These are phyloP conservation scores for Pandemis heparana DNA, from an alignment of 2,888 invertebrate genomes.

Conservation along the genomic window DNA sequence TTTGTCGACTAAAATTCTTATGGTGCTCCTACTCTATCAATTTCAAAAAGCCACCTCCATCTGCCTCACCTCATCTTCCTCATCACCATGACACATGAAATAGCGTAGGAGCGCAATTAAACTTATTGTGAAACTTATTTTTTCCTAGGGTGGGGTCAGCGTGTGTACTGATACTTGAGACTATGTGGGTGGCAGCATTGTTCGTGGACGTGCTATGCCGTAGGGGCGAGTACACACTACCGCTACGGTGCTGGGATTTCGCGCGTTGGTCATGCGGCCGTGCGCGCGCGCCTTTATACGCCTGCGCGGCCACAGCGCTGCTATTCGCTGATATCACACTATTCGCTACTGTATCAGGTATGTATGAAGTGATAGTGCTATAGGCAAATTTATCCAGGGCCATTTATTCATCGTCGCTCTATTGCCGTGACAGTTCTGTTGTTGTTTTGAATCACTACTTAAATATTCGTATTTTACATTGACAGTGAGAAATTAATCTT, in stretches of 20 bases:
- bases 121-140: background rate
- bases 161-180: slow-evolving; percentile 74
- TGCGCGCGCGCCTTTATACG: slow-evolving; percentile 78
- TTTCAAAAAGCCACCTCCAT: no score
- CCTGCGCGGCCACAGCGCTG: slow-evolving; percentile 77
- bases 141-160: slow-evolving; percentile 71
- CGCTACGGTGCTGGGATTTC: slow-evolving; percentile 80
- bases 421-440: background rate
- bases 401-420: background rate
- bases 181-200: slow-evolving; percentile 80
- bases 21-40: no score
- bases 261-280: slow-evolving; percentile 78
- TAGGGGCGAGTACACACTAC: slow-evolving; percentile 76
- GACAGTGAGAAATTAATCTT: no score
- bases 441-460: no score
- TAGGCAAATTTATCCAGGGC: no score
- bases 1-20: background rate
- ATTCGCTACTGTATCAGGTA: slow-evolving; percentile 73
- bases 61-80: no score
- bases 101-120: background rate
- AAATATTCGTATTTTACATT: no score
- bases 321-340: slow-evolving; percentile 75
- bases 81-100: no score
- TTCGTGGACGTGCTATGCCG: slow-evolving; percentile 79
- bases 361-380: slow-evolving; percentile 1